phyloP scores from a whole-genome alignment of 1,140 invertebrate species.

The Charaxes varanes region DNA sequence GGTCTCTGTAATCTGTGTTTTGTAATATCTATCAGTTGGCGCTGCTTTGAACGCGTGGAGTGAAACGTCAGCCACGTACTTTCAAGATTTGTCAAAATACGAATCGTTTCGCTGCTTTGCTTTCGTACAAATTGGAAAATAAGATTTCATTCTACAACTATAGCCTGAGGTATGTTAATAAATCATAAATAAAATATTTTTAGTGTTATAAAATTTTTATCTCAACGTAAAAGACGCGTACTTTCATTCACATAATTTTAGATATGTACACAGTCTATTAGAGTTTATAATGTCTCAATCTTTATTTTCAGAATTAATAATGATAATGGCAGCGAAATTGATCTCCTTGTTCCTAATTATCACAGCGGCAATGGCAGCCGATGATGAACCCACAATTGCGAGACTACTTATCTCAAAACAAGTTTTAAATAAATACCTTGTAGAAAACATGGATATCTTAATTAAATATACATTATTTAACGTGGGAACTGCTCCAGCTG shows the following conservation, averaged over 20 bases:
- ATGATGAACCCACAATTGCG: conserved; percentile 81
- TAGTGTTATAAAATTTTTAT: conserved; percentile 7
- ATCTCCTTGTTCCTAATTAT: conserved; percentile 55
- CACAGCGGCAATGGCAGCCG: conserved; percentile 64
- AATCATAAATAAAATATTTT: conserved; percentile 9
- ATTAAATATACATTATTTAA: conserved; percentile 93
- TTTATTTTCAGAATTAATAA: conserved; percentile 41
- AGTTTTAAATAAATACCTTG: conserved; percentile 97
- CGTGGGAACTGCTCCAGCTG: conserved; percentile 89
- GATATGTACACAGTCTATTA: conserved; percentile 1
- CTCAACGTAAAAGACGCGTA: conserved; percentile 1
- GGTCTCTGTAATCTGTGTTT: no score
- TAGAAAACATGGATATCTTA: conserved; percentile 98
- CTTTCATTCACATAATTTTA: conserved; percentile 26
- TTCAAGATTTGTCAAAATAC: conserved; percentile 37
- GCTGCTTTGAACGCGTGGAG: conserved; percentile 61
- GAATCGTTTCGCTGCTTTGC: conserved; percentile 25
- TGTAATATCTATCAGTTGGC: no score
- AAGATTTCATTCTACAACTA: conserved; percentile 15
- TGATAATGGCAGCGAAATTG: conserved; percentile 59
- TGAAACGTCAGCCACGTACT: conserved; percentile 70
- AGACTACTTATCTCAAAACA: conserved; percentile 88
- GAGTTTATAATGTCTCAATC: no score
- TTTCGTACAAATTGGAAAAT: conserved; percentile 5
- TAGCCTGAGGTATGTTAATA: conserved; percentile 30